Evolutionary conservation across 2,888 invertebrate genomes (phyloP).

Genomic region (Dermolepida albohirtum): DNA sequence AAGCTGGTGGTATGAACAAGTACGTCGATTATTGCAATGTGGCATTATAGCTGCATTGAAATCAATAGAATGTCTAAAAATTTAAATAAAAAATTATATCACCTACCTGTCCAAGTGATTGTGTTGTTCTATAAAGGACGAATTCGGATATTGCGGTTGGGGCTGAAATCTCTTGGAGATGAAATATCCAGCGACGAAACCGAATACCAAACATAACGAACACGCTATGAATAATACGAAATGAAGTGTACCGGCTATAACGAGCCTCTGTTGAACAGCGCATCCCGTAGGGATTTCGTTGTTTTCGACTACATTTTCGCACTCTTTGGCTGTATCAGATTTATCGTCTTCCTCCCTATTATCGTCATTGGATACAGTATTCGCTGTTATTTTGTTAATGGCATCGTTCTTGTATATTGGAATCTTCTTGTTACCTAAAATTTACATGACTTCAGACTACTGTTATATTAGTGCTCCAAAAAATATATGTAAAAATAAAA

Average conservation of each 20-base stretch:
- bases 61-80: not conserved
- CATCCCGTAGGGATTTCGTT: constrained; percentile 55
- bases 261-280: constrained; percentile 67
- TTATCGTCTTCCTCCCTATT: constrained; percentile 50
- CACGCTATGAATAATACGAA: constrained; percentile 85
- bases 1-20: too few relatives aligned
- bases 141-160: constrained; percentile 78
- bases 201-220: constrained; percentile 82
- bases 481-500: too few relatives aligned
- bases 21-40: too few relatives aligned
- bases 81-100: constrained; percentile 53
- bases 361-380: constrained; percentile 32
- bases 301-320: constrained; percentile 56
- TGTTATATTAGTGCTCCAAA: too few relatives aligned
- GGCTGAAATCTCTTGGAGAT: constrained; percentile 81
- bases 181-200: constrained; percentile 86
- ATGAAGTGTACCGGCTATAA: constrained; percentile 82
- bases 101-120: constrained; percentile 79
- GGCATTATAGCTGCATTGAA: too few relatives aligned
- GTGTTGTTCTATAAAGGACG: constrained; percentile 81
- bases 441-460: not conserved
- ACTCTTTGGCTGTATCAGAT: constrained; percentile 53
- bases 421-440: constrained; percentile 33
- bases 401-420: constrained; percentile 36
- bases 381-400: constrained; percentile 21